Evolutionary conservation across 2,888 invertebrate genomes (phyloP).

Genomic region (Euproctis similis): DNA sequence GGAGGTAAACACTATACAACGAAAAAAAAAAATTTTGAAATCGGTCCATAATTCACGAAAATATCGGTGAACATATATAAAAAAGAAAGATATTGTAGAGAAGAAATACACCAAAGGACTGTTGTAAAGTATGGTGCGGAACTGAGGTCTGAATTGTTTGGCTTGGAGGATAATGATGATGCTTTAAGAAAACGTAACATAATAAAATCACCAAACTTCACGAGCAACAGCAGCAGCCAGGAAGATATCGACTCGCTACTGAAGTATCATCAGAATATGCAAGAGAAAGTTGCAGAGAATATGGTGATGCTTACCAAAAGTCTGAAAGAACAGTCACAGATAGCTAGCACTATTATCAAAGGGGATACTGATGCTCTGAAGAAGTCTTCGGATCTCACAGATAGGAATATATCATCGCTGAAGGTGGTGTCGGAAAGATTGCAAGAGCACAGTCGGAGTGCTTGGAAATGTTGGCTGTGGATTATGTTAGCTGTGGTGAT

Average conservation of each 20-base stretch:
- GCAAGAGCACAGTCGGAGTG: slow-evolving; percentile 88
- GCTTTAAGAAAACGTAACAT: slow-evolving; percentile 71
- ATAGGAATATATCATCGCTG: slow-evolving; percentile 84
- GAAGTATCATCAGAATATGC: too few species aligned
- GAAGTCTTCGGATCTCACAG: slow-evolving; percentile 86
- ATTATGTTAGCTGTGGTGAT: too few species aligned
- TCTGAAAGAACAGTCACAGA: slow-evolving; percentile 93
- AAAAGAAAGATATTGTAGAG: too few species aligned
- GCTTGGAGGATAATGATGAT: slow-evolving; percentile 52
- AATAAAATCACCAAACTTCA: slow-evolving; percentile 66
- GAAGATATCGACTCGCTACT: too few species aligned
- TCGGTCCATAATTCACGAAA: too few species aligned
- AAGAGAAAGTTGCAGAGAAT: too few species aligned
- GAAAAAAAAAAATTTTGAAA: too few species aligned
- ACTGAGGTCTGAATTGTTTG: slow-evolving; percentile 80
- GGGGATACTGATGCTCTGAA: slow-evolving; percentile 90
- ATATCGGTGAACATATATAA: too few species aligned
- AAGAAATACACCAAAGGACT: slow-evolving; percentile 86
- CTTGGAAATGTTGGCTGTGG: slow-evolving; percentile 97
- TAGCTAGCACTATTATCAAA: slow-evolving; percentile 91
- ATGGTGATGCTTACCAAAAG: too few species aligned
- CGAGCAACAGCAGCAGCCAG: slow-evolving; percentile 62
- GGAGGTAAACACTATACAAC: too few species aligned
- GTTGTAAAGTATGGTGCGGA: slow-evolving; percentile 83
- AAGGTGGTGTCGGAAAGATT: slow-evolving; percentile 88